phyloP scores from a whole-genome alignment of 2,888 invertebrate genomes.

The Neoascia interrupta region DNA sequence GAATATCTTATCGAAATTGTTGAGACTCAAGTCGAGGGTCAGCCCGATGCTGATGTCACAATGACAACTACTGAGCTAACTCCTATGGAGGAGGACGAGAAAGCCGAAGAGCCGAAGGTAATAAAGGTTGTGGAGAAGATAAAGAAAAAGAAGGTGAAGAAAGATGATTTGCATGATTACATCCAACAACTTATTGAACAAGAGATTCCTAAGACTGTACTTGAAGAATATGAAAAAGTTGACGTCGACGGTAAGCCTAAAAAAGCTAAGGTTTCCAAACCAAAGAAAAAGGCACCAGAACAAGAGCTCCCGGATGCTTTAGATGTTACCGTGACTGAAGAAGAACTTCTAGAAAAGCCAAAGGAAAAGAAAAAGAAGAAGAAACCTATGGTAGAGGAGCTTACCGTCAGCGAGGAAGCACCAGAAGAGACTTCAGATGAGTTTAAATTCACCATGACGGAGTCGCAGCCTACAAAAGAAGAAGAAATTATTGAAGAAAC shows the following conservation, averaged over 20 bases:
- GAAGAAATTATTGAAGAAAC: conserved; percentile 43
- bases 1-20: conserved; percentile 74
- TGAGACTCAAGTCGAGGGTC: conserved; percentile 73
- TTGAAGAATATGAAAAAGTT: conserved; percentile 79
- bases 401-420: conserved; percentile 67
- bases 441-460: conserved; percentile 61
- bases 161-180: conserved; percentile 78
- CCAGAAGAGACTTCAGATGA: conserved; percentile 43
- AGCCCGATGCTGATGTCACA: conserved; percentile 75
- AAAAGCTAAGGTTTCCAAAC: conserved; percentile 74
- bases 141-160: conserved; percentile 75
- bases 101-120: conserved; percentile 69
- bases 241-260: conserved; percentile 77
- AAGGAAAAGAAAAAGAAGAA: conserved; percentile 74
- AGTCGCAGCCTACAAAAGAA: conserved; percentile 67
- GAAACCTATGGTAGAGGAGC: conserved; percentile 66
- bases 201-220: conserved; percentile 79
- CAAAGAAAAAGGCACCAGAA: conserved; percentile 59
- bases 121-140: conserved; percentile 66
- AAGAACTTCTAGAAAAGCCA: conserved; percentile 72
- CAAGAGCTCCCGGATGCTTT: conserved; percentile 71
- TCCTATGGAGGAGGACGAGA: conserved; percentile 55
- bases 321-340: conserved; percentile 73
- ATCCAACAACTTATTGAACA: conserved; percentile 78
- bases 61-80: conserved; percentile 78